phyloP scores from a whole-genome alignment of 1,140 invertebrate species.

The Leguminivora glycinivorella region DNA sequence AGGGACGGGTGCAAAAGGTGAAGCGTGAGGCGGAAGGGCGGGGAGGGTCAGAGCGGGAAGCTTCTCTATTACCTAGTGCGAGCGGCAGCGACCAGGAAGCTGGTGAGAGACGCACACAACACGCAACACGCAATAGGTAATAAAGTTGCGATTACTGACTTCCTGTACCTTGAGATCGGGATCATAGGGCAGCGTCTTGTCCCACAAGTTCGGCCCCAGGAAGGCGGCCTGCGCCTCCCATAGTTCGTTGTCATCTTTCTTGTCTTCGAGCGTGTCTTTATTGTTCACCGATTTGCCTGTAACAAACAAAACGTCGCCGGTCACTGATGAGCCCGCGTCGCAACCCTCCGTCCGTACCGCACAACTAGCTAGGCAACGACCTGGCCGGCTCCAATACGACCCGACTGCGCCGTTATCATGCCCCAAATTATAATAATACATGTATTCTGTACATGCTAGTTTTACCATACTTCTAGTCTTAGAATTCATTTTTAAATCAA shows the following conservation, averaged over 20 bases:
- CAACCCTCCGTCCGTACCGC: constrained; percentile 25
- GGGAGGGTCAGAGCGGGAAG: constrained; percentile 31
- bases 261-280: constrained; percentile 85
- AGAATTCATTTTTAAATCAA: too few species aligned
- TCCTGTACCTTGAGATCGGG: constrained; percentile 95
- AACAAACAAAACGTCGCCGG: constrained; percentile 66
- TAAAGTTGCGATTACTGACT: constrained; percentile 80
- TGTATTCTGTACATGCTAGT: not conserved
- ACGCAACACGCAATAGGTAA: constrained; percentile 74
- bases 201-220: constrained; percentile 96
- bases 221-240: constrained; percentile 96
- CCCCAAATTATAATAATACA: not conserved
- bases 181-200: constrained; percentile 93
- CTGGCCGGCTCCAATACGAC: constrained; percentile 6
- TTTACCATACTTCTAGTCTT: not conserved
- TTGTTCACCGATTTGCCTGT: constrained; percentile 82
- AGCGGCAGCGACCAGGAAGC: constrained; percentile 47
- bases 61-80: constrained; percentile 69
- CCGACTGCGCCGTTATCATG: constrained; percentile 1
- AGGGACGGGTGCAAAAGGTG: constrained; percentile 32
- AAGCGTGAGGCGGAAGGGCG: constrained; percentile 14
- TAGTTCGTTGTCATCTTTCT: constrained; percentile 90
- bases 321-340: constrained; percentile 42
- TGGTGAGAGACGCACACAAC: constrained; percentile 53
- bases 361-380: constrained; percentile 3